phyloP scores from a whole-genome alignment of 2,113 vertebrate species.

The Callithrix jacchus region DNA sequence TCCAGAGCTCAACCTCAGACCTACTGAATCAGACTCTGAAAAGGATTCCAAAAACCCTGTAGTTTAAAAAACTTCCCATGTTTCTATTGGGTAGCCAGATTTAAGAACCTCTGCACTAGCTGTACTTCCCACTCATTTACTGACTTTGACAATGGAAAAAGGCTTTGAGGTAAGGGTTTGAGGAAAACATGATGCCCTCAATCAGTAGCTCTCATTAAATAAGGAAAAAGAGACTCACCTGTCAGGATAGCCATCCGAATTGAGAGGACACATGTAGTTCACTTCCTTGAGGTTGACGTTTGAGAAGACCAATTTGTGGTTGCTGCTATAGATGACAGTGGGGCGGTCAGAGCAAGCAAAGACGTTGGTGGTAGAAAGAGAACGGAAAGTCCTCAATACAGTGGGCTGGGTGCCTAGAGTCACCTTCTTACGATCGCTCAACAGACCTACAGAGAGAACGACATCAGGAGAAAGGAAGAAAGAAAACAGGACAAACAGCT shows the following conservation, averaged over 20 bases:
- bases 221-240: slow-evolving; percentile 85
- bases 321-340: slow-evolving; percentile 99
- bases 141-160: neutral
- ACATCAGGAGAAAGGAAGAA: neutral
- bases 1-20: neutral
- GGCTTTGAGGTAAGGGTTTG: no score
- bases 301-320: slow-evolving; percentile 99
- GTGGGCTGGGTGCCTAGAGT: slow-evolving; percentile 98
- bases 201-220: neutral
- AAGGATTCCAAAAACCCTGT: neutral
- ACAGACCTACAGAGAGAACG: slow-evolving; percentile 83
- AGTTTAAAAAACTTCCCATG: neutral
- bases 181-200: neutral
- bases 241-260: slow-evolving; percentile 98
- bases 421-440: slow-evolving; percentile 98
- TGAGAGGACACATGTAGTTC: slow-evolving; percentile 99
- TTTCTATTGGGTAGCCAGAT: neutral
- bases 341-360: slow-evolving; percentile 99
- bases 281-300: slow-evolving; percentile 99
- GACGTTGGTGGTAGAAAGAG: slow-evolving; percentile 97
- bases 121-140: no score
- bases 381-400: slow-evolving; percentile 96
- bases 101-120: neutral
- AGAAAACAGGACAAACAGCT: neutral
- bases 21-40: neutral